phyloP scores from a whole-genome alignment of 2,888 invertebrate genomes.

The Athetis lepigone region DNA sequence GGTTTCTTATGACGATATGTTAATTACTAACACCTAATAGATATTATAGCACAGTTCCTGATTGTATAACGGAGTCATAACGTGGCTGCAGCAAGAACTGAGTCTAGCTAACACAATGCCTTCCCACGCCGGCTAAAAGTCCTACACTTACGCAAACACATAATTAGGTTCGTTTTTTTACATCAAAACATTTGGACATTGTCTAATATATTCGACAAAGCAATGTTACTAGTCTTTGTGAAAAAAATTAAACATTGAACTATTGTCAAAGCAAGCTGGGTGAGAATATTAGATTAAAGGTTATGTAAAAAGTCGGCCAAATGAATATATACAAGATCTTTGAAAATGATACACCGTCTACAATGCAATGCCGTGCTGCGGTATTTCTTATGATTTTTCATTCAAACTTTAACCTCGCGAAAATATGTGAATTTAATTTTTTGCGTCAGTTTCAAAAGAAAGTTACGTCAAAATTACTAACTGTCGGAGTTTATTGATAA shows the following conservation, averaged over 20 bases:
- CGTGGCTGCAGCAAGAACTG: slow-evolving; percentile 73
- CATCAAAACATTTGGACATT: slow-evolving; percentile 78
- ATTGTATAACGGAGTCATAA: slow-evolving; percentile 80
- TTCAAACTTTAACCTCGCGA: slow-evolving; percentile 44
- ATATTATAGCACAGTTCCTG: slow-evolving; percentile 74
- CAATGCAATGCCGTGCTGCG: slow-evolving; percentile 60
- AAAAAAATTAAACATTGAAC: slow-evolving; percentile 70
- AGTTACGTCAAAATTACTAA: slow-evolving; percentile 43
- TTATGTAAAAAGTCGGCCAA: slow-evolving; percentile 66
- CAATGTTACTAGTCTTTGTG: slow-evolving; percentile 71
- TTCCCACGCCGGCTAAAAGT: slow-evolving; percentile 73
- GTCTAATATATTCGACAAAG: slow-evolving; percentile 77
- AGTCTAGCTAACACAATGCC: slow-evolving; percentile 68
- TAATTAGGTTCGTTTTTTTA: slow-evolving; percentile 79
- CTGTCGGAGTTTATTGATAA: slow-evolving; percentile 44
- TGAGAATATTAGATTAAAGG: slow-evolving; percentile 65
- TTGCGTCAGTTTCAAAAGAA: slow-evolving; percentile 46
- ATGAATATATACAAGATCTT: slow-evolving; percentile 63
- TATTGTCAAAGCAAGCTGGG: slow-evolving; percentile 66
- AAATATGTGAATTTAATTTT: slow-evolving; percentile 28
- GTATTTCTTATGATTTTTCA: slow-evolving; percentile 51
- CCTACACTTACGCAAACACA: slow-evolving; percentile 82
- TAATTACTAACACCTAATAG: slow-evolving; percentile 57
- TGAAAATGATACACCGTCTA: slow-evolving; percentile 56
- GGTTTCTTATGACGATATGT: slow-evolving; percentile 50